Conservation (phyloP, 2,797 vertebrate genomes). For the Amniataba percoides region DNA sequence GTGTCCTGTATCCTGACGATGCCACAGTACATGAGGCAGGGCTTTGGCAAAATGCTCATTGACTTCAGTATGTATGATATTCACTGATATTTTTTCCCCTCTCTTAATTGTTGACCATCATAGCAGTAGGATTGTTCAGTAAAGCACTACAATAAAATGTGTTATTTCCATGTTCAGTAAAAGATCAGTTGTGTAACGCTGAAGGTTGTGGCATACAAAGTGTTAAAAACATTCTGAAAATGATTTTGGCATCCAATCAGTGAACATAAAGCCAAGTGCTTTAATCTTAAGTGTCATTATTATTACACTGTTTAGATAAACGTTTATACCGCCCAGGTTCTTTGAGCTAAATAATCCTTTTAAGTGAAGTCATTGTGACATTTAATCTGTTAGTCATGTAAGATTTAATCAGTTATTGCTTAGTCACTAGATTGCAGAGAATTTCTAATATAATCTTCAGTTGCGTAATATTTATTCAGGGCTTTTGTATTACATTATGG, state of each 20-base stretch:
- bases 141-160: neutral
- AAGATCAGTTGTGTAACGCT: neutral
- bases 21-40: constrained; percentile 98
- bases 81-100: neutral
- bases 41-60: constrained; percentile 98
- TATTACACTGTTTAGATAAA: neutral
- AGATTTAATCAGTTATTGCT: neutral
- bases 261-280: neutral
- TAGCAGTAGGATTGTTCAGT: neutral
- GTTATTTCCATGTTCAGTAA: neutral
- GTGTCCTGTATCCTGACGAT: constrained; percentile 98
- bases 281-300: neutral
- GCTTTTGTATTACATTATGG: neutral
- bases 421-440: neutral
- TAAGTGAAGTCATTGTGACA: neutral
- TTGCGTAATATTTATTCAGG: neutral
- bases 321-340: neutral
- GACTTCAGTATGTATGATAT: constrained; percentile 93
- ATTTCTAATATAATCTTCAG: neutral
- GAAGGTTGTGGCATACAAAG: neutral
- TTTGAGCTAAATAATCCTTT: neutral
- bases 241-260: too few species aligned
- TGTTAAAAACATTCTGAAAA: too few species aligned
- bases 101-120: neutral
- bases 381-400: neutral